Base-by-base conservation (phyloP, 2,113 vertebrate species). In the Larimichthys polyactis region DNA sequence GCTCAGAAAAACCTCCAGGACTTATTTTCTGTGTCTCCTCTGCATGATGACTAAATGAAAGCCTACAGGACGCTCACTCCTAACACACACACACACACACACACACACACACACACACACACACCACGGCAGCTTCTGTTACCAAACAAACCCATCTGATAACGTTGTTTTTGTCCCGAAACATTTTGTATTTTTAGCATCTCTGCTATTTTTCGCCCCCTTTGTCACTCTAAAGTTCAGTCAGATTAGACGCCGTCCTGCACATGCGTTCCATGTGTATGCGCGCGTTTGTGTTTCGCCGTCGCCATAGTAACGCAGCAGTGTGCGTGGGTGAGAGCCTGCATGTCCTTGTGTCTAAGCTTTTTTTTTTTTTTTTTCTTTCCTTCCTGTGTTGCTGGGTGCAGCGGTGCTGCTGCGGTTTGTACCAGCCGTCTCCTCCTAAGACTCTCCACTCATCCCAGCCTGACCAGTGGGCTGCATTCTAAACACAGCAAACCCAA, bases 261-360 rank as follows among this genome's bases (percentile, higher is more conserved):
- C 2, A 27, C 71, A 27, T 83, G 48, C 82, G 54, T 57, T 57
- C 19, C 81, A 12, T 83, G 66, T 72, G 48, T 71, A 36, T 85
- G 66, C 65, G 43, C 65, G 29, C 5, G 68, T 86, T 86, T 90
- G 72, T 89, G 88, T 88, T 91, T 72, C 79, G 82, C 60, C 52
- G 54, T 94, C 24, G 32, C 82, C 90, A 92, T 91, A 63, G 95
- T 85, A 90, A 94, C 88, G 51, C 49, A 51, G 82, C 72, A 2
- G 68, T 43, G 55, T 84, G 71, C 14, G 90, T 92, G 89, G 88
- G 86, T 77, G 79, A 77, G 69, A 57, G 69, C 83, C 83, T 76
- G 83, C 20, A 14, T 71, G 82, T 85, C 77, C 87, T 86, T 85
- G 87, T 79, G 79, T 86, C 52, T 15, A 64, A 58, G 75, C 40